These are phyloP conservation scores for Knipowitschia caucasica DNA, from an alignment of 2,797 vertebrate species.

Conservation along the genomic window DNA sequence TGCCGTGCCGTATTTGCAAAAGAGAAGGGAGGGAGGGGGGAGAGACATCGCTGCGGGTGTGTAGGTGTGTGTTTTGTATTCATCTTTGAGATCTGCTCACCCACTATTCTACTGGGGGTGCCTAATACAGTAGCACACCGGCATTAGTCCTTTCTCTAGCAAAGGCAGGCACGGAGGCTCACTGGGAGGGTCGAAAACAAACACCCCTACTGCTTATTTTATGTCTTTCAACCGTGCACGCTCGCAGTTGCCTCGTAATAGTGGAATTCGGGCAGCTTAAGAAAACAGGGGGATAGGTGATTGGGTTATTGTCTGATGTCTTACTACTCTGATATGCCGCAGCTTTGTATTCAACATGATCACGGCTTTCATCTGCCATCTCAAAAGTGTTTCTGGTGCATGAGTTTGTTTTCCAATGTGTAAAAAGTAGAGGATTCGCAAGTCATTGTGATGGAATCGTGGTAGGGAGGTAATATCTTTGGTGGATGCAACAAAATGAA, in stretches of 20 bases:
- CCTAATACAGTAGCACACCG: constrained; percentile 78
- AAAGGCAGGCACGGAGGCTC: constrained; percentile 71
- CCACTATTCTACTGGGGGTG: constrained; percentile 76
- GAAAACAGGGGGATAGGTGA: constrained; percentile 76
- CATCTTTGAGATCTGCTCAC: constrained; percentile 78
- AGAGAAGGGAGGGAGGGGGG: constrained; percentile 32
- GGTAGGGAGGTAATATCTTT: constrained; percentile 26
- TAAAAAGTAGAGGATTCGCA: constrained; percentile 52
- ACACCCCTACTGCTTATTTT: constrained; percentile 79
- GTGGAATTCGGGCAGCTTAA: constrained; percentile 76
- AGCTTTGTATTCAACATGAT: constrained; percentile 66
- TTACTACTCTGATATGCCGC: constrained; percentile 71
- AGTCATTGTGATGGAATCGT: constrained; percentile 28
- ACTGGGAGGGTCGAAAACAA: constrained; percentile 78
- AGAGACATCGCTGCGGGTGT: constrained; percentile 67
- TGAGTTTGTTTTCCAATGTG: constrained; percentile 51
- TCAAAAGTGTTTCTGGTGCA: constrained; percentile 61
- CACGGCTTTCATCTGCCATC: constrained; percentile 60
- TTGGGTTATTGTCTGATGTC: constrained; percentile 77
- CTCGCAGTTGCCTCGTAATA: constrained; percentile 71
- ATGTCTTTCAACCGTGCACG: constrained; percentile 73
- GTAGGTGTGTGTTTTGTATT: constrained; percentile 79
- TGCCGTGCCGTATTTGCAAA: constrained; percentile 72
- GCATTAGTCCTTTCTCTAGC: constrained; percentile 76
- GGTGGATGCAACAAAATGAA: constrained; percentile 12